A percentile compares a stretch with the other conserved stretches of the same genome.
Conservation (phyloP, 2,888 invertebrate species). For the Ennomos fuscantarius region DNA sequence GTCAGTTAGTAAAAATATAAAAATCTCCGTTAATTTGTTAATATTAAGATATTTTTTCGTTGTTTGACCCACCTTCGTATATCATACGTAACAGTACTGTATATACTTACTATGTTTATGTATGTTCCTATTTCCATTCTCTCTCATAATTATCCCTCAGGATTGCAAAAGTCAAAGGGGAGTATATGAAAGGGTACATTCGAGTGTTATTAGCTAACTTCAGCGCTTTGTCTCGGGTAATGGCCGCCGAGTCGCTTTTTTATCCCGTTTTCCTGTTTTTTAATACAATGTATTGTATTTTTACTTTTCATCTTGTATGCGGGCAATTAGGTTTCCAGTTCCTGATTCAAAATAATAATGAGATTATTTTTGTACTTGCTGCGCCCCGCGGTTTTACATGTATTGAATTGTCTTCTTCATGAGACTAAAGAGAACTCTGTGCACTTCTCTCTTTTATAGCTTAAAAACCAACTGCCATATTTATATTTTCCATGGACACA, state of each 20-base stretch:
- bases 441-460: too few relatives aligned
- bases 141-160: conserved; percentile 21
- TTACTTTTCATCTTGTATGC: conserved; percentile 14
- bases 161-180: conserved; percentile 36
- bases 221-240: conserved; percentile 33
- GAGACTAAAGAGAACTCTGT: too few relatives aligned
- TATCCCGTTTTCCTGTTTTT: conserved; percentile 21
- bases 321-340: conserved; percentile 7
- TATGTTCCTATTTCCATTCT: conserved; percentile 9
- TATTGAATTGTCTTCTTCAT: too few relatives aligned
- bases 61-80: neutral
- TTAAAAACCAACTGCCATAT: too few relatives aligned
- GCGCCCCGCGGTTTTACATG: too few relatives aligned
- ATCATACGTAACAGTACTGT: conserved; percentile 1
- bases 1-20: too few relatives aligned
- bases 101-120: conserved; percentile 5
- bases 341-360: too few relatives aligned
- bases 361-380: too few relatives aligned
- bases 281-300: conserved; percentile 18
- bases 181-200: conserved; percentile 30
- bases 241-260: conserved; percentile 26
- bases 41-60: conserved; percentile 3
- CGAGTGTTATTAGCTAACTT: conserved; percentile 41
- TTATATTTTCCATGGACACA: too few relatives aligned
- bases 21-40: neutral